Base-by-base conservation (phyloP, 2,113 vertebrate species). In the Meriones unguiculatus region DNA sequence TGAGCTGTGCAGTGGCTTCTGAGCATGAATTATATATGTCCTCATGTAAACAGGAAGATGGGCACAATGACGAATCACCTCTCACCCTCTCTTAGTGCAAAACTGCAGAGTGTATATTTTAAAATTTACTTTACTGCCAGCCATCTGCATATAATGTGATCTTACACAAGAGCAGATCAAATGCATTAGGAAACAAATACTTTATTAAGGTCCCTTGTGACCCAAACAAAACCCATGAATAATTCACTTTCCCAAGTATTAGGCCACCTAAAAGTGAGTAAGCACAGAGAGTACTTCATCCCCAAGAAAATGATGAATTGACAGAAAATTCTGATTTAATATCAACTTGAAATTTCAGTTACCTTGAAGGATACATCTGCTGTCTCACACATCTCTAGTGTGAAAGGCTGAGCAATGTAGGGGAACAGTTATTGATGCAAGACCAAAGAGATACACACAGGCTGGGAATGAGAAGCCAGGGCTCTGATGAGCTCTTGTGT, bases 141-240 rank as follows among this genome's bases (percentile, higher is more conserved):
- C 93, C 92, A 96, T 93, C 89, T 89, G 97, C 92, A 89, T 91
- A 97, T 87, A 97, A 98, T 94, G 97, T 87, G 97, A 95, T 96
- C 97, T 85, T 82, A 97, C 95, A 97, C 97, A 92, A 97, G 94
- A 97, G 95, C 96, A 95, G 93, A 97, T 94, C 97, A 97, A 96
- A 95, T 87, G 93, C 98, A 97, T 98, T 98, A 98, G 97, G 98
- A 98, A 98, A 98, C 96, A 97, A 98, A 98, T 97, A 96, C 98
- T 98, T 96, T 97, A 97, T 97, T 97, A 98, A 98, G 97, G 93
- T 57, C 97, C 88, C 84, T 93, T 97, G 95, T 70, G 96, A 97
- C 96, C 97, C 97, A 96, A 77, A 97, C 81, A 77, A 95, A 97
- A 89, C 12, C 80, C n/a, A 97, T 98, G 97, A 98, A 98, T 98